Evolutionary conservation across 2,888 invertebrate species (phyloP), one percentile per base, ranked within the genome.

Genomic region (Sinodicranocentrus sp.): DNA sequence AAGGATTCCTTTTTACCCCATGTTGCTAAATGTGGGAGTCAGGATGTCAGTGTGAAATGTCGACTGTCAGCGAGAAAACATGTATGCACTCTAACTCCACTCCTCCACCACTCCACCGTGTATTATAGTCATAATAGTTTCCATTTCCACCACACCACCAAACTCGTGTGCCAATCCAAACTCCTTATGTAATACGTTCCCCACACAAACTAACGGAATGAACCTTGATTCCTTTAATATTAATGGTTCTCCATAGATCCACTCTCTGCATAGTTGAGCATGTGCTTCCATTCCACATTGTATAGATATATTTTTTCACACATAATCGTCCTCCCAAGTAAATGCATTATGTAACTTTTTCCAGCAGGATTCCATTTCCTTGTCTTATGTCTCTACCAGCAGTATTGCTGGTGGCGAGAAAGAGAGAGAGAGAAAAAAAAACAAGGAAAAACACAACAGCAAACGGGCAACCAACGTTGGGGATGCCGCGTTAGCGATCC

Each of bases 21-120:
- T 59, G 19, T 19, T 26, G 39, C 72, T 59, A 33, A 70, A 61
- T 54, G 63, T 65, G 48, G 61, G 63, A 72, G 79, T 79, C 63
- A 70, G 63, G 54, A 72, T 72, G 80, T 65, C 80, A 72, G 33
- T 57, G 72, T 72, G 80, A 54, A 61, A 79, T 80, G 80, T 72
- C 43, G 72, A 79, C 72, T 80, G 72, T 80, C 72, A 72, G 65
- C 67, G 17, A 57, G 43, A 25, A 75, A 33, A 28, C 63, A 63
- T 26, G n/a, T 8, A 59, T 59, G 25, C 33, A 33, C 3, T 6
- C 33, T 33, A 33, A n/a, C n/a, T n/a, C n/a, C n/a, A n/a, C n/a
- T n/a, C n/a, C n/a, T n/a, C n/a, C n/a, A n/a, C n/a, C n/a, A n/a
- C n/a, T n/a, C n/a, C n/a, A n/a, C n/a, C n/a, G n/a, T n/a, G n/a